Percentiles rank a stretch among this genome's conserved stretches.
Evolutionary conservation across 2,797 vertebrate genomes (phyloP).

Genomic region (Podarcis lilfordi): DNA sequence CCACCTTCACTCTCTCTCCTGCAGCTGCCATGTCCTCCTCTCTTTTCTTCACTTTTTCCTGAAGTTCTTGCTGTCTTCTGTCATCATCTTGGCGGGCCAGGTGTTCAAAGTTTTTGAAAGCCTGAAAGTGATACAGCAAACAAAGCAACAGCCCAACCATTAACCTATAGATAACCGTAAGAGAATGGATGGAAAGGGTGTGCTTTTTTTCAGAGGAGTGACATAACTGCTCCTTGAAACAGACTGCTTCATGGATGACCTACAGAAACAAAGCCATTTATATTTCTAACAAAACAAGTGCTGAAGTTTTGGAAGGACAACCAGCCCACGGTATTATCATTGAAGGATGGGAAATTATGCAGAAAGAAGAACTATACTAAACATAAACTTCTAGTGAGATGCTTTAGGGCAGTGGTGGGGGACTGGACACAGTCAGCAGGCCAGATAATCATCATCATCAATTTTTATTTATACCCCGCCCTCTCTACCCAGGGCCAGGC

Average conservation of each 20-base stretch:
- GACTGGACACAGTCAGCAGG: no score
- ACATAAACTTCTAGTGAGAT: neutral
- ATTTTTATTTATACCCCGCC: no score
- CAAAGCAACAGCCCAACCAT: neutral
- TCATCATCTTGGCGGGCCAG: slow-evolving; percentile 88
- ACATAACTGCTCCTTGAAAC: neutral
- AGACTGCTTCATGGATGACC: neutral
- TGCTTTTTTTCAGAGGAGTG: neutral
- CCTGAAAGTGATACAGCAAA: slow-evolving; percentile 75
- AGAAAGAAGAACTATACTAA: neutral
- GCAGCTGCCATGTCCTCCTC: slow-evolving; percentile 71
- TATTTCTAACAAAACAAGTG: neutral
- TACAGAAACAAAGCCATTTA: neutral
- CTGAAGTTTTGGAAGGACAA: neutral
- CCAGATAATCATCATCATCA: no score
- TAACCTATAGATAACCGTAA: neutral
- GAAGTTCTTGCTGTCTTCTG: slow-evolving; percentile 73
- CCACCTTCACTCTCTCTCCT: slow-evolving; percentile 74
- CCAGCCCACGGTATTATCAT: neutral
- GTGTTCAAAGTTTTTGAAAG: slow-evolving; percentile 87
- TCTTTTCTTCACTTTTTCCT: slow-evolving; percentile 75
- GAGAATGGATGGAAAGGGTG: neutral
- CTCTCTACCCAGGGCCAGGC: no score
- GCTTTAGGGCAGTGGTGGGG: no score
- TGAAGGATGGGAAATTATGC: neutral